phyloP scores from a whole-genome alignment of 2,888 invertebrate genomes.

The Bursaphelenchus okinawaensis region DNA sequence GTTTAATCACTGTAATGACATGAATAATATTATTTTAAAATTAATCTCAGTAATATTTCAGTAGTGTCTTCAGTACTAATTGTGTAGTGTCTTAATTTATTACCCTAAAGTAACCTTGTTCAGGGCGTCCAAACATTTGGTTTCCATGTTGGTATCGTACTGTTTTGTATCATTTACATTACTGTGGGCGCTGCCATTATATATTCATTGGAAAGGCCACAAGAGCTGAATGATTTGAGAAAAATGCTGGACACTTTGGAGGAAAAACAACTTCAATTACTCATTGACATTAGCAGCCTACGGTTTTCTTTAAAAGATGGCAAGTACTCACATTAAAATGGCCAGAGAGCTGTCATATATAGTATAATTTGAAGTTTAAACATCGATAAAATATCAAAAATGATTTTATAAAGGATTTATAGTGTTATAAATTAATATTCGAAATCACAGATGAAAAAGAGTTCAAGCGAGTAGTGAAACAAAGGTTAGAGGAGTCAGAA shows the following conservation, averaged over 20 bases:
- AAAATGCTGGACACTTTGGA: not conserved
- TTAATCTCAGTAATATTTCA: no score
- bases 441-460: conserved; percentile 1
- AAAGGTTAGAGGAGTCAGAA: conserved; percentile 11
- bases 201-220: conserved; percentile 29
- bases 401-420: not conserved
- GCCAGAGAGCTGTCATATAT: no score
- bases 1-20: no score
- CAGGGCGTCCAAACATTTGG: conserved; percentile 15
- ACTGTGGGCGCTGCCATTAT: conserved; percentile 40
- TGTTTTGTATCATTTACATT: conserved; percentile 38
- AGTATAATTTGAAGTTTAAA: no score
- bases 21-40: no score
- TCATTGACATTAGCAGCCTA: not conserved
- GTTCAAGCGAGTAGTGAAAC: not conserved
- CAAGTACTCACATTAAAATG: no score
- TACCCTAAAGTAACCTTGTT: no score
- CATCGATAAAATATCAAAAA: no score
- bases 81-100: no score
- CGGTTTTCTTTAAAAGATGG: not conserved
- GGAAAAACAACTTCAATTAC: conserved; percentile 2
- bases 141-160: conserved; percentile 37
- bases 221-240: conserved; percentile 1
- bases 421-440: not conserved
- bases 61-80: no score